phyloP scores from a whole-genome alignment of 2,113 vertebrate species.

The Budorcas taxicolor region DNA sequence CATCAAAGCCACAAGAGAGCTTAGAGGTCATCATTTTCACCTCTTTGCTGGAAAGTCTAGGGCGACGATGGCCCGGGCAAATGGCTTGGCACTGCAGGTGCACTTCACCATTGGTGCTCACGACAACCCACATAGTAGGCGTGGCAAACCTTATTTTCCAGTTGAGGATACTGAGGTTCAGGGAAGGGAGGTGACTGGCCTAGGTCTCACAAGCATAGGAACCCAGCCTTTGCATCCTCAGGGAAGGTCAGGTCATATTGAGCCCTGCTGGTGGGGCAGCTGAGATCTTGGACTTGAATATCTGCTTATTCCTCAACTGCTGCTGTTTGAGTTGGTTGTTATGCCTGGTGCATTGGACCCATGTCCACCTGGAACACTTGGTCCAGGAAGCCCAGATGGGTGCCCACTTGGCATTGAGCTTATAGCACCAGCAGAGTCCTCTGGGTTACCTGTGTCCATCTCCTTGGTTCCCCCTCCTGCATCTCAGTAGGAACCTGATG shows the following conservation, averaged over 20 bases:
- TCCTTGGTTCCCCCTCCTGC: accelerated
- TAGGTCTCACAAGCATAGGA: neutral
- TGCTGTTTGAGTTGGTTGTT: neutral
- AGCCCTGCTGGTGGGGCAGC: neutral
- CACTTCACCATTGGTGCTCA: neutral
- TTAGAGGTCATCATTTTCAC: neutral
- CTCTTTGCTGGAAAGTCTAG: neutral
- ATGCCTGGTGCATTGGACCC: neutral
- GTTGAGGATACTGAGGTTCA: neutral
- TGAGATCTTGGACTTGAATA: neutral
- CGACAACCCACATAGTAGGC: accelerated
- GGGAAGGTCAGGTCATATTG: neutral
- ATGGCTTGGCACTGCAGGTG: neutral
- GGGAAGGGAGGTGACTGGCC: neutral
- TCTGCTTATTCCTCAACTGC: neutral
- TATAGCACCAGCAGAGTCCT: neutral
- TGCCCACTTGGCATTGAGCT: neutral
- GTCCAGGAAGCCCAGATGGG: neutral
- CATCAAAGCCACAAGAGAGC: no score
- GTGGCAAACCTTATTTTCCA: neutral
- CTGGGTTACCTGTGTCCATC: neutral
- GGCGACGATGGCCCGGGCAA: accelerated
- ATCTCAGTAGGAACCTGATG: neutral
- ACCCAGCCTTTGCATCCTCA: neutral
- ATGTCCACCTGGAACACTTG: accelerated